These are phyloP conservation scores for human DNA, from an alignment of 2,113 vertebrate species.

Conservation along the genomic window DNA sequence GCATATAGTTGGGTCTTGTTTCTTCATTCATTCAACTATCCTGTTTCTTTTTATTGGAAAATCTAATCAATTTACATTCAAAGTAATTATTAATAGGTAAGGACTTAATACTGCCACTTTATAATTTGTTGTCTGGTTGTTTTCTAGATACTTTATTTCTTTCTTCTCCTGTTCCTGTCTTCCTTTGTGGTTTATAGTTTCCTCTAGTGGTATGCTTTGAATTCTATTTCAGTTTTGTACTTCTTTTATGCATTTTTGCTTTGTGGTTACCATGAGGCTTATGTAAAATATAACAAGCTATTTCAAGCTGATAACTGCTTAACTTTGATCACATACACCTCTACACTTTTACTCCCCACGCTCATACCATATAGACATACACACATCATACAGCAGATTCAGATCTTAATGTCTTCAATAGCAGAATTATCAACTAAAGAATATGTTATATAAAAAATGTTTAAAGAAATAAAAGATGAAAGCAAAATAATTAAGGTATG, in stretches of 20 bases:
- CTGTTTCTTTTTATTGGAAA: background rate
- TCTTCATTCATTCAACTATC: background rate
- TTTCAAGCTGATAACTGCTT: background rate
- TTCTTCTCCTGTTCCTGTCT: background rate
- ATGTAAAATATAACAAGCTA: background rate
- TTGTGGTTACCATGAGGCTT: background rate
- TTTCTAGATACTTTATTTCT: background rate
- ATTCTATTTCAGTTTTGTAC: background rate
- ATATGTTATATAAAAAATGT: background rate
- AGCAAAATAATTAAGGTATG: background rate
- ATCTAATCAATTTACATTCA: background rate
- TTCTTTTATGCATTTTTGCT: background rate
- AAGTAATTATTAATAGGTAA: background rate
- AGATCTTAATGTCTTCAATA: background rate
- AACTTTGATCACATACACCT: background rate
- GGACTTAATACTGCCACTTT: background rate
- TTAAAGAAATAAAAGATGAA: conserved; percentile 3
- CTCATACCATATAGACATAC: background rate
- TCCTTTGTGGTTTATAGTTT: background rate
- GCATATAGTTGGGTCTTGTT: background rate
- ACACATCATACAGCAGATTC: background rate
- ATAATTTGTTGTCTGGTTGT: background rate
- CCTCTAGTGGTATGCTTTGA: background rate
- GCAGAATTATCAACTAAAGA: background rate
- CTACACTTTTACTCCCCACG: background rate